Evolutionary conservation across 1,140 invertebrate genomes (phyloP), one percentile per base, ranked within the genome.

Genomic region (Trachymyrmex cornetzi): DNA sequence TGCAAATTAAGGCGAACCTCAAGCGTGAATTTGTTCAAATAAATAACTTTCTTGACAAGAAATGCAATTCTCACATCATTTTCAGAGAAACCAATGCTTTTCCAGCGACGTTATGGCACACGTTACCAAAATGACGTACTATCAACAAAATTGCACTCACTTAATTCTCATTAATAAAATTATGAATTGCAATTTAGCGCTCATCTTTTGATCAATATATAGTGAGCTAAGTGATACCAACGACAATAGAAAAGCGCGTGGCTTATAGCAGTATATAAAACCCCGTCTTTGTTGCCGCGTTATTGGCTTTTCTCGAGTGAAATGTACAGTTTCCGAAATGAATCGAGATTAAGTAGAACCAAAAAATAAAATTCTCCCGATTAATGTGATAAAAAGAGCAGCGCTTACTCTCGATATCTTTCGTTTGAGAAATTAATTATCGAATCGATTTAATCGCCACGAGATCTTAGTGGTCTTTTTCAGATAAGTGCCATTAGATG

Each of bases 1-100:
- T 86, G 82, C 53, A 89, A 89, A 89, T 81, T 77, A 81, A 86
- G 6, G 38, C 34, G n/a, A 59, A 61, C 48, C 34, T 16, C 12
- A n/a, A 22, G 55, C 19, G 38, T 19, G 19, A 59, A 75, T 63
- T 75, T 74, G 27, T 50, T 19, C 11, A 24, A 82, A 74, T 61
- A 27, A 84, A 61, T 84, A 84, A 84, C 38, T 72, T 74, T 34
- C 55, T 72, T 48, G 27, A 50, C 34, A n/a, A 34, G 7, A 57
- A 59, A 61, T 44, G 19, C 55, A 67, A 67, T 81, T 59, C 59
- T 67, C 57, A 5, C 30, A 9, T 72, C 2, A 57, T 71, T 38
- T 24, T 61, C 30, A 34, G 12, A 19, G 14, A 44, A 55, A 55
- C 22, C 53, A 61, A 86, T 79, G 16, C 9, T 6, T 22, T 53